phyloP scores from a whole-genome alignment of 2,113 vertebrate genomes.

The Ailurus styani region DNA sequence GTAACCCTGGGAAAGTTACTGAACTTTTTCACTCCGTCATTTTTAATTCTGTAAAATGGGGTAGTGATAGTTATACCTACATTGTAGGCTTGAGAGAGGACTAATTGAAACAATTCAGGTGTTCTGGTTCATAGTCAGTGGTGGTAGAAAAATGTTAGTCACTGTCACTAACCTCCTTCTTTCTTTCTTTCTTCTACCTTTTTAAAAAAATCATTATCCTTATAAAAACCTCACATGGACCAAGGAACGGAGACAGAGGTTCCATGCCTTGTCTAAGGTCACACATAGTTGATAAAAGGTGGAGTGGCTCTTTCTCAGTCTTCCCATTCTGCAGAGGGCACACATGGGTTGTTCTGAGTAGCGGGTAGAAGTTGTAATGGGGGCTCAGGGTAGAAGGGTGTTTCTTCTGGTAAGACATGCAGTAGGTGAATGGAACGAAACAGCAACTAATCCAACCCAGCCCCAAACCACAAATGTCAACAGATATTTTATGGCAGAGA shows the following conservation, averaged over 20 bases:
- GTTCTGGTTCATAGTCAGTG: background rate
- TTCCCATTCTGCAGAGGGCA: background rate
- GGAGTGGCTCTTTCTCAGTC: background rate
- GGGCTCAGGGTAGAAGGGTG: background rate
- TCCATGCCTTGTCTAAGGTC: background rate
- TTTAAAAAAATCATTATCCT: background rate
- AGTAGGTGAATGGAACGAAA: conserved; percentile 41
- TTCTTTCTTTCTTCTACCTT: background rate
- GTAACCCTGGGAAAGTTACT: background rate
- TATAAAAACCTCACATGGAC: background rate
- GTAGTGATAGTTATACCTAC: too few species aligned
- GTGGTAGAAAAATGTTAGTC: background rate
- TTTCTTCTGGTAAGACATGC: background rate
- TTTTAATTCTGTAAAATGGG: background rate
- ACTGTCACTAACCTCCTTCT: background rate
- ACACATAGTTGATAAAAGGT: background rate
- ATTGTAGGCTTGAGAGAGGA: background rate
- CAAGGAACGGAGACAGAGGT: background rate
- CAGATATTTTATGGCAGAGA: conserved; percentile 64
- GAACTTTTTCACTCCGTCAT: background rate
- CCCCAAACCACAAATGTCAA: conserved; percentile 72
- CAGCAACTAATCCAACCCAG: conserved; percentile 47
- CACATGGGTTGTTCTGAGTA: too few species aligned
- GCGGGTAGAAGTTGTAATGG: background rate
- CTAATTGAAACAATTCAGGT: background rate